phyloP scores from a whole-genome alignment of 2,797 vertebrate species.

The Melanotaenia maccullochi region DNA sequence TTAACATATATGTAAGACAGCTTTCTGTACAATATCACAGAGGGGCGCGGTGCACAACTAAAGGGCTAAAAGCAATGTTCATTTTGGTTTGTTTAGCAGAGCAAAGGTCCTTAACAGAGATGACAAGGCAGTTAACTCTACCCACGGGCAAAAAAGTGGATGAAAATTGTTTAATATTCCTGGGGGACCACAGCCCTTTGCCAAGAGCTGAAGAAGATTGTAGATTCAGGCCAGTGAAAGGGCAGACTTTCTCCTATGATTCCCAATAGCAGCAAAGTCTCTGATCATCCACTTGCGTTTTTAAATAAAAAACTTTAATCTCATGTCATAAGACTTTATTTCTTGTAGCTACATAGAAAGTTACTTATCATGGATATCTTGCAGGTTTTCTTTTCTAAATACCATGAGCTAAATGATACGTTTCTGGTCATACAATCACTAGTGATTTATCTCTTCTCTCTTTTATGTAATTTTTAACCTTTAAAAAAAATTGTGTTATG shows the following conservation, averaged over 20 bases:
- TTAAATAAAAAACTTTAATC: not conserved
- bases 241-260: not conserved
- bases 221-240: not conserved
- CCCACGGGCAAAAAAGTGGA: not conserved
- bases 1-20: slow-evolving; percentile 1
- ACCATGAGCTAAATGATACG: too few species aligned
- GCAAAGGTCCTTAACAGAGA: not conserved
- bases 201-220: not conserved
- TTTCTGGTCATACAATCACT: too few species aligned
- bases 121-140: not conserved
- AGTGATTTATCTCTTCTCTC: too few species aligned
- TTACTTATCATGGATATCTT: too few species aligned
- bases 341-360: not conserved
- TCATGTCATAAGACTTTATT: not conserved
- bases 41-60: not conserved
- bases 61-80: not conserved
- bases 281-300: not conserved
- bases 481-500: too few species aligned
- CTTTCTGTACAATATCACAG: not conserved
- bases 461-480: too few species aligned
- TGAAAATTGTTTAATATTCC: not conserved
- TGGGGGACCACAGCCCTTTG: not conserved
- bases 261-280: not conserved
- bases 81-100: not conserved
- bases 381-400: too few species aligned